A percentile compares a stretch with the other conserved stretches of the same genome.
phyloP scores from a whole-genome alignment of 2,797 vertebrate species.

The Ambastaia sidthimunki region DNA sequence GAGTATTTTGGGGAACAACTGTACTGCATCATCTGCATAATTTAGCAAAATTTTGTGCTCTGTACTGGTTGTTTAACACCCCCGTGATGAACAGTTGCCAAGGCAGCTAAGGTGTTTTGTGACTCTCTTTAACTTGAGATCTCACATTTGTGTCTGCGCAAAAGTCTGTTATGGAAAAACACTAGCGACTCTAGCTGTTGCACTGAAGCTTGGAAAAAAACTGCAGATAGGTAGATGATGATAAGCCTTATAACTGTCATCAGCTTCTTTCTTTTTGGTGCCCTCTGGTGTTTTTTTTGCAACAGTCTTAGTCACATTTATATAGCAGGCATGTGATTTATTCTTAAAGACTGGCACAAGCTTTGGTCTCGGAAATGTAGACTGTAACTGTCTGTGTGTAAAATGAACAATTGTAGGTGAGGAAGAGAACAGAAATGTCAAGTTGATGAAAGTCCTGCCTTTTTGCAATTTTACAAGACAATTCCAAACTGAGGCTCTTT shows the following conservation, averaged over 20 bases:
- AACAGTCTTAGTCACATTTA: conserved; percentile 60
- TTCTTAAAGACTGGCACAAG: conserved; percentile 72
- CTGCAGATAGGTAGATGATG: conserved; percentile 2
- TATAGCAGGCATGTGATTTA: conserved; percentile 48
- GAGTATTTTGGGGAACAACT: conserved; percentile 5
- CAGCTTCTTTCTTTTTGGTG: conserved; percentile 6
- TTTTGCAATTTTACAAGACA: conserved; percentile 17
- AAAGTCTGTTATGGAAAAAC: not conserved
- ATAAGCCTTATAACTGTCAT: not conserved
- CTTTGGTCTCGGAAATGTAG: conserved; percentile 50
- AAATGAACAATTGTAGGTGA: conserved; percentile 12
- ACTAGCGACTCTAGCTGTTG: not conserved
- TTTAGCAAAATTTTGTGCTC: conserved; percentile 1
- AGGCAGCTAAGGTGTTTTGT: not conserved
- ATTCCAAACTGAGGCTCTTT: conserved; percentile 5
- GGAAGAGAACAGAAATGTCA: not conserved
- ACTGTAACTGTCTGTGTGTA: conserved; percentile 10
- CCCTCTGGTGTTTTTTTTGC: conserved; percentile 57
- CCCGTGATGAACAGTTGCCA: not conserved
- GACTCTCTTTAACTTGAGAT: conserved; percentile 33
- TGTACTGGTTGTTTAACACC: not conserved
- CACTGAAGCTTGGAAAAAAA: not conserved
- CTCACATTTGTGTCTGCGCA: conserved; percentile 24
- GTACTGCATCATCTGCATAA: not conserved
- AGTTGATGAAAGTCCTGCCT: conserved; percentile 20